Base-by-base conservation (phyloP, 1,140 invertebrate species). In the Choristoneura fumiferana region DNA sequence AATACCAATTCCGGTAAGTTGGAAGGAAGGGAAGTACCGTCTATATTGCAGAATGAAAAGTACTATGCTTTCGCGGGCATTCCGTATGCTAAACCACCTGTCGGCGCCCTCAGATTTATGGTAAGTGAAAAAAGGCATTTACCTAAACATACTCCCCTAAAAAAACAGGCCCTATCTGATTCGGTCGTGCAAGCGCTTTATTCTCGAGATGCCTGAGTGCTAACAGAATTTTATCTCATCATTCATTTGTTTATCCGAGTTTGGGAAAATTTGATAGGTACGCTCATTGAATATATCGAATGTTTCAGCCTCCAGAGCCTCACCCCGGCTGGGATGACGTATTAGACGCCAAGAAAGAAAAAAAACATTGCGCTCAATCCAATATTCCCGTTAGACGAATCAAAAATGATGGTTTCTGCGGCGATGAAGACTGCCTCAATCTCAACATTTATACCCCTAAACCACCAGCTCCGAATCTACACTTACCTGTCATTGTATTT, bases 391-490 rank as follows among this genome's bases (percentile, higher is more conserved):
- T 62, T 6, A 75, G 76, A 63, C n/a, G 34, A 1, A 57, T 68
- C 15, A 63, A 64, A 54, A 68, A 71, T 9, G 69, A 71, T 15
- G 85, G 81, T 14, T 80, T 65, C 40, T 71, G 45, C 53, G 92
- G 92, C 9, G 81, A 84, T 9, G 94, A 95, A 89, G 95, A 98
- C 76, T 97, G 96, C 72, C 91, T 98, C 5, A 94, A 94, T 74
- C 86, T 98, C 10, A 97, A 97, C 76, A 92, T 98, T 1, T 96
- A 94, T 73, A 93, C 94, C 12, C 93, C 93, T 59, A 77, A 83
- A 61, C 17, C 88, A 22, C 82, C 84, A 15, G 65, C 57, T 15
- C 59, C 73, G 0, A 58, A 73, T 9, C 37, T 70, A 34, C 71
- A 80, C 18, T 39, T 87, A 4, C 91, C 93, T 1, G 92, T 94